phyloP scores from a whole-genome alignment of 2,888 invertebrate genomes.

The Nipponacmea schrenckii region DNA sequence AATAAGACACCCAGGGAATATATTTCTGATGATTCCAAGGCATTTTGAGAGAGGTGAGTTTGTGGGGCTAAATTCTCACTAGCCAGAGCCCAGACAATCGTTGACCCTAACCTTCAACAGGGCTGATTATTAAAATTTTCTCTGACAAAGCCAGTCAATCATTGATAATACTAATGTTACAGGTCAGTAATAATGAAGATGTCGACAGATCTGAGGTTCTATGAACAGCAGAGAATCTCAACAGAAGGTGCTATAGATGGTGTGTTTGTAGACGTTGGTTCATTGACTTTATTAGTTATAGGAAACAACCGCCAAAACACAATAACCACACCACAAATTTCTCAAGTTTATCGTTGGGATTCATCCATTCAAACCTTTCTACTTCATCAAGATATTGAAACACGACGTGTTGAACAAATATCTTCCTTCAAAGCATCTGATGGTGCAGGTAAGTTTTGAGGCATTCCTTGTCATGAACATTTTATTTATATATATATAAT shows the following conservation, averaged over 20 bases:
- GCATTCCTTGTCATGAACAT: no score
- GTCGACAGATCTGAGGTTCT: constrained; percentile 45
- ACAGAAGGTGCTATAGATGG: constrained; percentile 57
- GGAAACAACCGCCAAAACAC: constrained; percentile 58
- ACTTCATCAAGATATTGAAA: constrained; percentile 50
- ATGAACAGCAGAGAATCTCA: constrained; percentile 56
- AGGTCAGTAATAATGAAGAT: constrained; percentile 61
- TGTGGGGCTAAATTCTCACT: no score
- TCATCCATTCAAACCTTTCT: constrained; percentile 43
- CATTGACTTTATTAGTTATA: constrained; percentile 49
- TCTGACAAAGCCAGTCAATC: no score
- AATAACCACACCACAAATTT: constrained; percentile 49
- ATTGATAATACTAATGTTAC: constrained; percentile 23
- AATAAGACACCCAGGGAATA: no score
- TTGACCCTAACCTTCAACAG: no score
- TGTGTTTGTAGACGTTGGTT: constrained; percentile 39
- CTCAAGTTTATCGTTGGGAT: constrained; percentile 56
- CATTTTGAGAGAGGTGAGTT: no score
- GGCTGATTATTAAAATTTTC: no score
- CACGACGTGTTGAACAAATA: constrained; percentile 43
- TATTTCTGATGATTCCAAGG: no score
- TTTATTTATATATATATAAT: no score
- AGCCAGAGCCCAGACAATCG: no score
- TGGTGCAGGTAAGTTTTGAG: constrained; percentile 42
- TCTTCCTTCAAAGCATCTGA: constrained; percentile 39